These are phyloP conservation scores for Andrena bucephala DNA, from an alignment of 2,888 invertebrate genomes.

Conservation along the genomic window DNA sequence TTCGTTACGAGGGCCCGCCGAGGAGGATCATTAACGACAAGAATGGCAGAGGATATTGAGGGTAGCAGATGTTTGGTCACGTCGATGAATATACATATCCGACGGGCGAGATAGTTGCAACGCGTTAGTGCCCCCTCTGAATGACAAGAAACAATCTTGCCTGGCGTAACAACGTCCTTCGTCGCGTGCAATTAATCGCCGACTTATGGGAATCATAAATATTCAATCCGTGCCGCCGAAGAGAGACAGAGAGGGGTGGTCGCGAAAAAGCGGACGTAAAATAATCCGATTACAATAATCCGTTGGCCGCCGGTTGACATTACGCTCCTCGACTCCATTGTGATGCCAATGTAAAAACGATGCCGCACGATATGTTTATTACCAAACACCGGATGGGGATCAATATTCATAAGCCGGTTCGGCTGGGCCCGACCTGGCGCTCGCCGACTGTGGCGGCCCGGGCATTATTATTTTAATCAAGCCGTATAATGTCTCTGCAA, in stretches of 20 bases:
- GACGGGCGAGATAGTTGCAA: not conserved
- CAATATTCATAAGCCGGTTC: conserved; percentile 80
- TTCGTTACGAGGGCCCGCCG: too few species aligned
- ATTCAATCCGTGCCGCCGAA: conserved; percentile 26
- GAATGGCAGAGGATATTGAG: too few species aligned
- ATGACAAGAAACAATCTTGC: conserved; percentile 24
- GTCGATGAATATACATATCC: not conserved
- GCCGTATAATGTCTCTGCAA: conserved; percentile 74
- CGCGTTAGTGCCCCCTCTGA: not conserved
- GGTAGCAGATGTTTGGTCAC: too few species aligned
- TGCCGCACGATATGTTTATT: conserved; percentile 70
- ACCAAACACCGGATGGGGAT: conserved; percentile 76
- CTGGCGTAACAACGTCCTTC: conserved; percentile 10
- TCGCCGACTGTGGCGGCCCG: conserved; percentile 70
- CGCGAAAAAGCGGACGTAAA: conserved; percentile 47
- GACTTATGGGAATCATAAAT: conserved; percentile 58
- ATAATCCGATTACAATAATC: conserved; percentile 67
- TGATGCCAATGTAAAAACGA: conserved; percentile 68
- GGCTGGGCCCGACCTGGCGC: conserved; percentile 57
- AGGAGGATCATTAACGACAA: too few species aligned
- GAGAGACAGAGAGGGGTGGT: not conserved
- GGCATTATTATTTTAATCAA: conserved; percentile 77
- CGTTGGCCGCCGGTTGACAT: conserved; percentile 57
- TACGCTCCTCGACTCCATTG: conserved; percentile 65
- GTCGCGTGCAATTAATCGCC: conserved; percentile 41